A percentile compares a stretch with the other conserved stretches of the same genome.
Conservation (phyloP, 2,113 vertebrate species). For the Naja naja region DNA sequence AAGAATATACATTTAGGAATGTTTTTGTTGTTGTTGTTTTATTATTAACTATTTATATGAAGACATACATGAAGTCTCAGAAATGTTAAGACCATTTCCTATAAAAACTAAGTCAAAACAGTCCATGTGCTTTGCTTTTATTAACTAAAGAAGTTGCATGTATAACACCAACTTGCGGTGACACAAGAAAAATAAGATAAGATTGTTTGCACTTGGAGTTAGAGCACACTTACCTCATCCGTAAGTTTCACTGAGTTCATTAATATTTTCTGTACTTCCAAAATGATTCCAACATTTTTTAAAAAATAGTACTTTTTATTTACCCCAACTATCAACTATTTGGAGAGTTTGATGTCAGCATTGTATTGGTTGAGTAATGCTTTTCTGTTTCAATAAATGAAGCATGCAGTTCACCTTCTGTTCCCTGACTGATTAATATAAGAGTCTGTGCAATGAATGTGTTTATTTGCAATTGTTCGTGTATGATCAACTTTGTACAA, state of each 20-base stretch:
- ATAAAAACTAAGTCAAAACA: neutral
- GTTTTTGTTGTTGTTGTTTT: neutral
- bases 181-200: neutral
- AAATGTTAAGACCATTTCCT: neutral
- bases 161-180: neutral
- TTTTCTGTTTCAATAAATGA: constrained; percentile 29
- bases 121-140: constrained; percentile 1
- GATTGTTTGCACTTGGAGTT: neutral
- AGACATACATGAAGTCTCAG: neutral
- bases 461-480: constrained; percentile 60
- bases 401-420: constrained; percentile 43
- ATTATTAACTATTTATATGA: neutral
- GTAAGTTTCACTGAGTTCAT: neutral
- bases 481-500: constrained; percentile 55
- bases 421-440: constrained; percentile 49
- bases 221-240: neutral
- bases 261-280: constrained; percentile 41
- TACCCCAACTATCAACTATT: constrained; percentile 50
- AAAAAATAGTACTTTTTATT: neutral
- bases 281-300: constrained; percentile 54
- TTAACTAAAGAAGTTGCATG: neutral
- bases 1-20: neutral
- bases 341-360: constrained; percentile 29
- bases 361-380: neutral
- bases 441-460: constrained; percentile 58